Base-by-base conservation (phyloP, 1,140 invertebrate genomes). In the Orussus abietinus region DNA sequence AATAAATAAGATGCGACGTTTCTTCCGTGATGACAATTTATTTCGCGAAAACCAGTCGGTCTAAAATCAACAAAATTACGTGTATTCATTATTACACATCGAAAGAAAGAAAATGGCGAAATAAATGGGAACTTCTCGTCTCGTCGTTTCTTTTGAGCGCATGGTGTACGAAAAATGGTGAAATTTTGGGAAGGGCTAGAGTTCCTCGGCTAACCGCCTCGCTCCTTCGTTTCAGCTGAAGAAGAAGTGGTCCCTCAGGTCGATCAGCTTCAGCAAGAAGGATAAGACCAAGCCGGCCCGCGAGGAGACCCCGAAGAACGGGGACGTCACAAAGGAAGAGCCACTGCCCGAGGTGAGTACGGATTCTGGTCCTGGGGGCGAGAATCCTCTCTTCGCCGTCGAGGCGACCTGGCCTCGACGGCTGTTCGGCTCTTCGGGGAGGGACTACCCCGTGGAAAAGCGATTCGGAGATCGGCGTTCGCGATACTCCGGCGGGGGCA, bases 171-270 rank as follows among this genome's bases (percentile, higher is more conserved):
- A 28, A 28, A 28, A 4, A 28, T 10, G 10, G 10, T 0, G 25
- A 12, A 28, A 28, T n/a, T 26, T 9, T 9, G n/a, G 7, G 25
- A 9, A 0, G n/a, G 25, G 25, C 25, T 9, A 26, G 25, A 26
- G n/a, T 9, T 26, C 25, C 7, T 26, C n/a, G 7, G n/a, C n/a
- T n/a, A n/a, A n/a, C n/a, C n/a, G n/a, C n/a, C n/a, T 32, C 31
- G 25, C 14, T 39, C 57, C 42, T 45, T 47, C 49, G 62, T 74
- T 62, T 14, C 63, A 80, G 79, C 64, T 76, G 41, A 90, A 88
- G 77, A 89, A 88, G 78, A 88, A 88, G 75, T 89, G 86, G 86
- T 88, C 86, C 49, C 85, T 88, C 73, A 81, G 86, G 59, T 86
- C 80, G 55, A 85, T 90, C 70, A 88, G 85, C 56, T 90, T 90